Percentiles rank a stretch among this genome's conserved stretches.
Evolutionary conservation across 53 echinoderm and acorn worm genomes (phyloP).

Genomic region (Echinarachnius parma): DNA sequence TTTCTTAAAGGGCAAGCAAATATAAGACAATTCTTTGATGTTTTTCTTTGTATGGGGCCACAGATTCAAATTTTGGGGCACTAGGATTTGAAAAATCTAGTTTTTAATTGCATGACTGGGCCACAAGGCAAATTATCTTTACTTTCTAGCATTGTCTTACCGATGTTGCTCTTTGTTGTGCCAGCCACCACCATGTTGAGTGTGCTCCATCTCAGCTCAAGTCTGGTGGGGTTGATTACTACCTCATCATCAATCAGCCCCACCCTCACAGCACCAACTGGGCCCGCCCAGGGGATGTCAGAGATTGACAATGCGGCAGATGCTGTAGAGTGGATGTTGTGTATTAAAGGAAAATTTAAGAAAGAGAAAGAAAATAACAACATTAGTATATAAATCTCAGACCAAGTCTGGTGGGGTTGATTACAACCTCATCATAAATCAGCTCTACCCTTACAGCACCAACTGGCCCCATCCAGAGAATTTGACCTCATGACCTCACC

Average conservation of each 20-base stretch:
- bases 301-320: conserved; percentile 90
- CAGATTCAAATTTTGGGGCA: no score
- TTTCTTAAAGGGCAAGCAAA: no score
- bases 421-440: conserved; percentile 82
- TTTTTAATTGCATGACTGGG: no score
- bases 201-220: conserved; percentile 69
- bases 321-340: conserved; percentile 50
- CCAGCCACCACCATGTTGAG: conserved; percentile 92
- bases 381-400: no score
- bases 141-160: no score
- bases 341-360: background rate
- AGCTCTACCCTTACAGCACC: conserved; percentile 96
- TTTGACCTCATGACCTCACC: no score
- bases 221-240: conserved; percentile 91
- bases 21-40: no score
- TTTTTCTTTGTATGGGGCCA: no score
- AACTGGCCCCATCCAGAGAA: conserved; percentile 94
- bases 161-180: conserved; percentile 74
- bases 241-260: conserved; percentile 87
- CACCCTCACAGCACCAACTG: conserved; percentile 92
- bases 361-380: background rate
- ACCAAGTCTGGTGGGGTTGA: conserved; percentile 92
- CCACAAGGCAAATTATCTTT: no score
- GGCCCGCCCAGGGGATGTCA: conserved; percentile 97
- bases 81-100: no score